phyloP scores from a whole-genome alignment of 2,888 invertebrate species.

The Eristalis tenax region DNA sequence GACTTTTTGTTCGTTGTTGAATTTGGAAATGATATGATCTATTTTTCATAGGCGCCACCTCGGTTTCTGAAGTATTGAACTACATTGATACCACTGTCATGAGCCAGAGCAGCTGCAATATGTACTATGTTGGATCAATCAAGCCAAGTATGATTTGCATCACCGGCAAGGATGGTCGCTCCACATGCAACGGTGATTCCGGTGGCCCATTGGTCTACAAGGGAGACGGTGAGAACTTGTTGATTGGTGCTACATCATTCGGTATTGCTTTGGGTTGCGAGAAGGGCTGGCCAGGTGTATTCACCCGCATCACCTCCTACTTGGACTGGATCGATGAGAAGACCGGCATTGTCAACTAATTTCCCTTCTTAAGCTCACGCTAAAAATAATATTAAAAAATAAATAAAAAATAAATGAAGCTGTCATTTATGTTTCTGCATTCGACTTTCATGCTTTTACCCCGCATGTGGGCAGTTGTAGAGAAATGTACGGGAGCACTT shows the following conservation, averaged over 20 bases:
- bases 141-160: conserved; percentile 78
- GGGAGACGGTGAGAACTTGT: conserved; percentile 65
- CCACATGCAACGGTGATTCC: conserved; percentile 79
- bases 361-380: neutral
- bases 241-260: conserved; percentile 79
- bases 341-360: conserved; percentile 38
- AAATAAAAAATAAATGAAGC: too few species aligned
- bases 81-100: conserved; percentile 75
- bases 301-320: conserved; percentile 77
- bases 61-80: conserved; percentile 73
- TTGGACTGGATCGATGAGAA: conserved; percentile 77
- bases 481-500: too few species aligned
- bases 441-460: too few species aligned
- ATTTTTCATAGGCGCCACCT: conserved; percentile 14
- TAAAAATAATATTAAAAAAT: too few species aligned
- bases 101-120: conserved; percentile 71
- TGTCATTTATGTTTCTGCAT: too few species aligned
- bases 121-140: conserved; percentile 67
- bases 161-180: conserved; percentile 77
- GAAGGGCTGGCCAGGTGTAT: conserved; percentile 78
- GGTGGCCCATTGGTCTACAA: conserved; percentile 78
- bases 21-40: neutral
- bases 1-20: neutral
- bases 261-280: conserved; percentile 78
- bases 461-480: too few species aligned